Evolutionary conservation across 2,113 vertebrate species (phyloP), one percentile per base, ranked within the genome.

Genomic region (Trogon surrucura): DNA sequence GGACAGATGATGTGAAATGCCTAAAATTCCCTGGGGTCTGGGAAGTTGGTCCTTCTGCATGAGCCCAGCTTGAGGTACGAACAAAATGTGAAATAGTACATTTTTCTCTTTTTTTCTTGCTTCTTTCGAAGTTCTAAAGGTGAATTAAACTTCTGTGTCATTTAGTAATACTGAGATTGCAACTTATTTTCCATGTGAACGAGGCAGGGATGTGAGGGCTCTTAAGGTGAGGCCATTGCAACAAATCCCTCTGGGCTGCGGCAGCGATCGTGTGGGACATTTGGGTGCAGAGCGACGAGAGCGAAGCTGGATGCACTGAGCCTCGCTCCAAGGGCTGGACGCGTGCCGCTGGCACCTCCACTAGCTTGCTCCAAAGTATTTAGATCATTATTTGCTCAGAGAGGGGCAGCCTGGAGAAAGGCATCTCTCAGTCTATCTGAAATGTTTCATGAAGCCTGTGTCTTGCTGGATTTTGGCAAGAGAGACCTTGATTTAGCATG

Each of bases 321-420:
- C 70, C 29, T 6, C 0, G 2, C 30, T 45, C 0, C 2, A 56
- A 16, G 0, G 2, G 17, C 44, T 44, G 56, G 41, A 27, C 0
- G 0, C 0, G 2, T 51, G 48, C 54, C 7, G 8, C 53, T 2
- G 4, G 23, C 15, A 3, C 66, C 8, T 0, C 5, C 1, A 1
- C 13, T 53, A 64, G 10, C 41, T 57, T 65, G 82, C 58, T 65
- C 58, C 71, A 77, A 50, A 15, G 30, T 21, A 10, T 48, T 73
- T 21, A 26, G 27, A 30, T 15, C 0, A 0, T 19, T 47, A 9
- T 34, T 17, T 48, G 6, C 58, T 36, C 45, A 29, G 67, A 71
- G 58, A 44, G 11, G 38, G 17, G 32, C 45, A 78, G 54, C 56
- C 69, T 30, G 32, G 32, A 53, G n/a, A 36, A 75, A 65, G 56